Conservation (phyloP, 2,113 vertebrate species). For the Podarcis cretensis region DNA sequence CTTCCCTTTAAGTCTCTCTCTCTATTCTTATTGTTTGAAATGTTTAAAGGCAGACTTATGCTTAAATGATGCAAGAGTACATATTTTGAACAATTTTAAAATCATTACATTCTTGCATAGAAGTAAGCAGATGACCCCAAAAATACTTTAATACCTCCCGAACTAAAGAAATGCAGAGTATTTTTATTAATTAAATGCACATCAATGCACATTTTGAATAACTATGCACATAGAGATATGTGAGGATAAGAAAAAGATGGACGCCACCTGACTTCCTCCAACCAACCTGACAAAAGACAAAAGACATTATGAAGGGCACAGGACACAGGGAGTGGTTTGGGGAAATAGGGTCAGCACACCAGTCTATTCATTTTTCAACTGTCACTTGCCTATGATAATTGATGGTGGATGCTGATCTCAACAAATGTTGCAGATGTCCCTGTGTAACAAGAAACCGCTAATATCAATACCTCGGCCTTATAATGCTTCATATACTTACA, state of each 20-base stretch:
- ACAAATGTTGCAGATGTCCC: background rate
- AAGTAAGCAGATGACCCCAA: background rate
- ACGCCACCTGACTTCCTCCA: background rate
- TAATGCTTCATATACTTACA: slow-evolving; percentile 78
- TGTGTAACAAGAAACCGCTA: background rate
- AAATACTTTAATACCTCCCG: background rate
- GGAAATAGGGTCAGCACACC: background rate
- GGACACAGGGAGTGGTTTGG: background rate
- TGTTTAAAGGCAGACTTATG: background rate
- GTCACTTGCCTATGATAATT: background rate
- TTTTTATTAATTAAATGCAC: background rate
- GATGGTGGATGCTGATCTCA: background rate
- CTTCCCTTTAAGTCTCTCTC: background rate
- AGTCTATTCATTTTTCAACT: background rate
- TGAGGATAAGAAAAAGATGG: background rate
- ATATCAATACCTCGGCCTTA: background rate
- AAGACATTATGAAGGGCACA: background rate
- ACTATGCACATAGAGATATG: background rate
- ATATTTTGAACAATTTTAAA: background rate
- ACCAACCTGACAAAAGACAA: background rate
- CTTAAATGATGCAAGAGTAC: background rate
- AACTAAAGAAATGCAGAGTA: background rate
- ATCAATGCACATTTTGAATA: background rate
- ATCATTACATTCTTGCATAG: background rate
- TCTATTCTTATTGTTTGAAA: background rate